A percentile compares a stretch with the other conserved stretches of the same genome.
These are phyloP conservation scores for Rhodophaea formosa DNA, from an alignment of 2,888 invertebrate genomes.

Conservation along the genomic window DNA sequence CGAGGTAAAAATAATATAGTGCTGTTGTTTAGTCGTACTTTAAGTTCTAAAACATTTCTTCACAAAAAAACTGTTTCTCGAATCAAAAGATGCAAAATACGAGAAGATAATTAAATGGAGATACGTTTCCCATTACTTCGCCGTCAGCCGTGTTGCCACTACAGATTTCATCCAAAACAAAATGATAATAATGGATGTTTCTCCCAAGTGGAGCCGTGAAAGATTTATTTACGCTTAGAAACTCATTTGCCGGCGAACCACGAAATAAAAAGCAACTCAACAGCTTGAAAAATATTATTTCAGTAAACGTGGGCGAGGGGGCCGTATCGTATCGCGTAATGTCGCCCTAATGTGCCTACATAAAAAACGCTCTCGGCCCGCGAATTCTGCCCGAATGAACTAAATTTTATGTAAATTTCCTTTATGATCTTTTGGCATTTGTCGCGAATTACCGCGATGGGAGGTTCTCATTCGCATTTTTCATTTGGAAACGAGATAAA, in stretches of 20 bases:
- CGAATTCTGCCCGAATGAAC: constrained; percentile 57
- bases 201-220: constrained; percentile 43
- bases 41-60: too few species aligned
- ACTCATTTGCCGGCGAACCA: constrained; percentile 63
- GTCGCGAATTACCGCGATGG: constrained; percentile 52
- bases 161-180: constrained; percentile 25
- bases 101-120: background rate
- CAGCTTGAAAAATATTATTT: constrained; percentile 75
- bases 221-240: constrained; percentile 73
- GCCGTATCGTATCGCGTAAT: constrained; percentile 49
- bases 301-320: constrained; percentile 44
- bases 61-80: too few species aligned
- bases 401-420: constrained; percentile 66
- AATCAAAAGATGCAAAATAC: background rate
- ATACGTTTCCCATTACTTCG: background rate
- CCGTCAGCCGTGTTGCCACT: background rate
- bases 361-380: constrained; percentile 54
- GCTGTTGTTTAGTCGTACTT: too few species aligned
- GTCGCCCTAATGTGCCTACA: constrained; percentile 63
- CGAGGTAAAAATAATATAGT: too few species aligned
- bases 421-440: constrained; percentile 60
- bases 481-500: constrained; percentile 37
- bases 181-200: constrained; percentile 52
- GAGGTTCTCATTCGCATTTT: constrained; percentile 44
- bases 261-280: constrained; percentile 69